Evolutionary conservation across 2,888 invertebrate species (phyloP).

Genomic region (Xylophagus ater): DNA sequence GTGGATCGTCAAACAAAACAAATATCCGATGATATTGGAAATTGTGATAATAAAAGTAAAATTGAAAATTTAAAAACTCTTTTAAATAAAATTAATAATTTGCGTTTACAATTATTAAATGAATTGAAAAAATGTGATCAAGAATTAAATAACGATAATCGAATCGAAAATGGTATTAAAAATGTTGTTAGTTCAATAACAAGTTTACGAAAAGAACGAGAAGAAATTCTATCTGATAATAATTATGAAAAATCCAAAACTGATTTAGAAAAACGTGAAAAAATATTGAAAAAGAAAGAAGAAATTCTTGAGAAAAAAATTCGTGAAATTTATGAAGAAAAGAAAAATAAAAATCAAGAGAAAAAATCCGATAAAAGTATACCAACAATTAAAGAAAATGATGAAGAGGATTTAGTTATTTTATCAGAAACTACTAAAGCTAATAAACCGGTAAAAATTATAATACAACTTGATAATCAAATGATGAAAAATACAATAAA

Average conservation of each 20-base stretch:
- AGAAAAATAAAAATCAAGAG: constrained; percentile 14
- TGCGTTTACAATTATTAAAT: constrained; percentile 26
- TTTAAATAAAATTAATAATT: constrained; percentile 28
- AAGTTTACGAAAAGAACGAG: constrained; percentile 27
- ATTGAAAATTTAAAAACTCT: constrained; percentile 24
- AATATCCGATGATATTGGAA: constrained; percentile 28
- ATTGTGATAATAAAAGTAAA: constrained; percentile 23
- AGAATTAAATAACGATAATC: not conserved
- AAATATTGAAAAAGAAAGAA: constrained; percentile 29
- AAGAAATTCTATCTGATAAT: constrained; percentile 20
- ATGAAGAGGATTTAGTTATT: not conserved
- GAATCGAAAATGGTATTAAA: not conserved
- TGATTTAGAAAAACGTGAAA: constrained; percentile 22
- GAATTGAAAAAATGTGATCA: constrained; percentile 23
- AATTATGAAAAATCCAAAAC: constrained; percentile 11
- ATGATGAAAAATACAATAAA: constrained; percentile 19
- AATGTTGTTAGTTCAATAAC: constrained; percentile 22
- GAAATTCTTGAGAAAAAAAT: constrained; percentile 23
- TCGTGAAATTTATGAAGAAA: constrained; percentile 23
- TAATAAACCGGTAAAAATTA: constrained; percentile 26
- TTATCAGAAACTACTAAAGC: not conserved
- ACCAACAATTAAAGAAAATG: not conserved
- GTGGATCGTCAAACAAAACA: constrained; percentile 33
- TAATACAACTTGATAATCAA: constrained; percentile 29
- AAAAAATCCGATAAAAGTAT: not conserved